These are phyloP conservation scores for Hypothenemus hampei DNA, from an alignment of 1,140 invertebrate species.

Conservation along the genomic window DNA sequence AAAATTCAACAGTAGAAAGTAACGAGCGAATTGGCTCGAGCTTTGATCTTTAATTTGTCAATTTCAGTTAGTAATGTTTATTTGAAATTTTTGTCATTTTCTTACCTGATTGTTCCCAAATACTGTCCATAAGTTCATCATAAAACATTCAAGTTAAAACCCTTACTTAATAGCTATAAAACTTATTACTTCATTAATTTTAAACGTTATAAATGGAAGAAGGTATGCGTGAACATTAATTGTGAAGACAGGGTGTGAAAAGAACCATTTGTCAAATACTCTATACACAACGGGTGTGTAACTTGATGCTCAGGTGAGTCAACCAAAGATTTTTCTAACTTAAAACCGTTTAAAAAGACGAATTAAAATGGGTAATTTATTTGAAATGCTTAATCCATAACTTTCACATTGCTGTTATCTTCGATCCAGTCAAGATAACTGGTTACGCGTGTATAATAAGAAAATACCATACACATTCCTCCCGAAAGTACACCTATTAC, in stretches of 20 bases:
- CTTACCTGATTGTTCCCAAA: too few relatives aligned
- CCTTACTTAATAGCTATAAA: constrained; percentile 15
- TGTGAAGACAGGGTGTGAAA: constrained; percentile 22
- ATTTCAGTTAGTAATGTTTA: too few relatives aligned
- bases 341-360: too few relatives aligned
- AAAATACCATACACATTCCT: too few relatives aligned
- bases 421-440: neutral
- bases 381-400: neutral
- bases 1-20: too few relatives aligned
- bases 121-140: neutral
- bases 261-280: constrained; percentile 23
- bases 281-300: constrained; percentile 1
- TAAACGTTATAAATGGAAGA: constrained; percentile 22
- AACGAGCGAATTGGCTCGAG: too few relatives aligned
- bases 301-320: constrained; percentile 9
- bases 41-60: too few relatives aligned
- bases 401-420: neutral
- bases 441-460: neutral
- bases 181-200: constrained; percentile 26
- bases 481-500: too few relatives aligned
- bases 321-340: too few relatives aligned
- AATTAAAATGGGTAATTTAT: too few relatives aligned
- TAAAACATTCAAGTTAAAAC: constrained; percentile 4
- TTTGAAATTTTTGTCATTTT: too few relatives aligned
- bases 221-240: constrained; percentile 22